Base-by-base conservation (phyloP, 2,888 invertebrate species). In the Drosophila subquinaria region DNA sequence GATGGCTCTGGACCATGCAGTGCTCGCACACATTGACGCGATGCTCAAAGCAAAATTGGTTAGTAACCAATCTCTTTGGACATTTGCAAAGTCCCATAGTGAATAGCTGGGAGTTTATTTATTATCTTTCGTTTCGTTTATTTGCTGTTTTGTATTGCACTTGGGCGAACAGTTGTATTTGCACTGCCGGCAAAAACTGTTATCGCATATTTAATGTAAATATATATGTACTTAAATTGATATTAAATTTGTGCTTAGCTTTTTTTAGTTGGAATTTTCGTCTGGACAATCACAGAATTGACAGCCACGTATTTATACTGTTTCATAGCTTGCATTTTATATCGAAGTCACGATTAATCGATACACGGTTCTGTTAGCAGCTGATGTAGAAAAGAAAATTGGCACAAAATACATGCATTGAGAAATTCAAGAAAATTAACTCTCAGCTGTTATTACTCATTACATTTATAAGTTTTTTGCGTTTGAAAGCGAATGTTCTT, bases 41-140 rank as follows among this genome's bases (percentile, higher is more conserved):
- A 93, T 99, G 99, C 93, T 99, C 99, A 93, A 98, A 99, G 94
- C 99, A 99, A 94, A 99, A 99, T 92, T 99, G 97, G 94, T 98
- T 99, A 66, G 99, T 99, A 75, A 99, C 98, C 93, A 97, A 96
- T 87, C 97, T 95, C 93, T 99, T 98, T 20, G 99, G 98, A 94
- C 99, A 99, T 93, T 99, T 99, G 94, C 99, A 99, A 75, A 99
- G 94, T 76, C 99, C 99, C 99, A 99, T 99, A 90, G 87, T 27
- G 48, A 4, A 5, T 20, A 20, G 38, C 43, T 42, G 50, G 35
- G 11, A 33, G 27, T 13, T 30, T 59, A 57, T 92, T 60, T 59
- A 57, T 92, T 60, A 59, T 45, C 40, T 38, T 57, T 61, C 30
- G 27, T 38, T 61, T 61, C 30, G 38, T 23, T 52, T 52, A 38